Conservation (phyloP, 2,888 invertebrate species). For the Nomada ruficornis region DNA sequence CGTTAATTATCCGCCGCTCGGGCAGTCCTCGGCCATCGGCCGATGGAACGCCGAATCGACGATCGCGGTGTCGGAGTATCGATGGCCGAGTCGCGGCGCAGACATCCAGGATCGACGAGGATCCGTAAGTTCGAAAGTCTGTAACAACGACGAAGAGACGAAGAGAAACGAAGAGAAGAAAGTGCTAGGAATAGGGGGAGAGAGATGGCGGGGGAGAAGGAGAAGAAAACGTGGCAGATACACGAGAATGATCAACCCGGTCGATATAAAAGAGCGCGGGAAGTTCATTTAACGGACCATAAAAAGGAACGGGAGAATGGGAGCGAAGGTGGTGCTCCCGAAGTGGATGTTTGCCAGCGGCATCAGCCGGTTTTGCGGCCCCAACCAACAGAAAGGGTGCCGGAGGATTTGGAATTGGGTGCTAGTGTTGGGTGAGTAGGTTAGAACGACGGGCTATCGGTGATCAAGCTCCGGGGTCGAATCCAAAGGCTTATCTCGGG, state of each 20-base stretch:
- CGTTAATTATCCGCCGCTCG: constrained; percentile 42
- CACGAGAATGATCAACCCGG: constrained; percentile 77
- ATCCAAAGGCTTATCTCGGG: constrained; percentile 77
- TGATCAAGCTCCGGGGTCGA: constrained; percentile 77
- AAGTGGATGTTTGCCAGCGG: constrained; percentile 62
- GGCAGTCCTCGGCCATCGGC: not conserved
- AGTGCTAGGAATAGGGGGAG: not conserved
- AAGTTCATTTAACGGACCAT: constrained; percentile 83
- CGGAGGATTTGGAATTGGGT: constrained; percentile 76
- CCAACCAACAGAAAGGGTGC: constrained; percentile 56
- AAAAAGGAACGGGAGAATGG: constrained; percentile 71
- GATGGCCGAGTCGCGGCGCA: not conserved
- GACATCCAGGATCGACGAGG: too few relatives aligned
- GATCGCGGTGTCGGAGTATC: constrained; percentile 5
- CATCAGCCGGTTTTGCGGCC: constrained; percentile 56
- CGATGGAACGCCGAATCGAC: not conserved
- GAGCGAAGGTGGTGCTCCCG: constrained; percentile 27
- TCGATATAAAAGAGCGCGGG: constrained; percentile 82
- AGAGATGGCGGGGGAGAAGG: not conserved
- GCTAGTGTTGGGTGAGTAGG: constrained; percentile 67
- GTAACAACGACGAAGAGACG: not conserved
- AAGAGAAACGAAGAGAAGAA: constrained; percentile 34
- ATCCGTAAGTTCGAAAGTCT: not conserved
- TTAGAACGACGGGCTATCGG: constrained; percentile 77
- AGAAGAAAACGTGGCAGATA: constrained; percentile 62